Base-by-base conservation (phyloP, 2,888 invertebrate genomes). In the Aquatica leii region DNA sequence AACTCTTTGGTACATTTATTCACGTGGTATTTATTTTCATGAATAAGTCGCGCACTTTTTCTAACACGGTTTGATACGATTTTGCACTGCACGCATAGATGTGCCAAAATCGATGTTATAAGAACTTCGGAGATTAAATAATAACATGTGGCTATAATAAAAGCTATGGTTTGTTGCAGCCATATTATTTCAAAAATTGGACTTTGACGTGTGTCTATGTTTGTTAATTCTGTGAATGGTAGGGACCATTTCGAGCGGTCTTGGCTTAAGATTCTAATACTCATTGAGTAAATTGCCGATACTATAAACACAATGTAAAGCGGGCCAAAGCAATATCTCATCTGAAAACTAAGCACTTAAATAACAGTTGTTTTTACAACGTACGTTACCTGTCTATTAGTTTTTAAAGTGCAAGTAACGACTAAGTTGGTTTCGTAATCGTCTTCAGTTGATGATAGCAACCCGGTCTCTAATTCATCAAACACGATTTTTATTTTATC, bases 41-140 rank as follows among this genome's bases (percentile, higher is more conserved):
- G 2, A 9, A 4, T 9, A 24, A 24, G 4, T 24, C 24, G 2
- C 1, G 12, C 12, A 15, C 31, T 50, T 4, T n/a, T 34, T 12
- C n/a, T n/a, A 11, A 58, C 34, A 4, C 34, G 12, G 0, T 43
- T 8, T 8, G 24, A n/a, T 4, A 59, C 12, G n/a, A 59, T 59
- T 48, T 54, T 53, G 18, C 59, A 59, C 11, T 59, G 59, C 6
- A 53, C 18, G n/a, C 53, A 59, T 11, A 59, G 11, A 37, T 54
- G 59, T 11, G 53, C 46, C 4, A 48, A 48, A 17, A 59, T 18
- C 8, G 53, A 34, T 1, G 54, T 37, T 35, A 59, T 24, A 8
- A 59, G 17, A 0, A 53, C 24, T 48, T 59, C 59, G 9, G 53
- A 18, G n/a, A 17, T 49, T 1, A 59, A 40, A 31, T 48, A 59